These are phyloP conservation scores for Drosophila pandora DNA, from an alignment of 1,140 invertebrate species.

Conservation along the genomic window DNA sequence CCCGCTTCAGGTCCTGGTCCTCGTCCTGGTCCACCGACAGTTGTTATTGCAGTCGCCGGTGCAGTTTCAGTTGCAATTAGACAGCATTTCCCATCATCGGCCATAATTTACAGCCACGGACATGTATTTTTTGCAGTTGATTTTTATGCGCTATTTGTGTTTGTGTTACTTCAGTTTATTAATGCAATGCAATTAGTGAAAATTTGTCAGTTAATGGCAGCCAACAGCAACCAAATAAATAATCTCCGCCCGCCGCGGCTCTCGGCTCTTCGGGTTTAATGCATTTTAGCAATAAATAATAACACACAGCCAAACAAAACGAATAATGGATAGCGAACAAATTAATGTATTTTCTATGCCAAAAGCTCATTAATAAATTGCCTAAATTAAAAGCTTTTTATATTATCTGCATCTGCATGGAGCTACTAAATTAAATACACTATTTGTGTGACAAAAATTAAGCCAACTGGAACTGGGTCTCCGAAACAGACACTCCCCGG, in stretches of 20 bases:
- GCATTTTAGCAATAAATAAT: constrained; percentile 79
- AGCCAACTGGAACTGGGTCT: constrained; percentile 25
- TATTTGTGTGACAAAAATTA: constrained; percentile 36
- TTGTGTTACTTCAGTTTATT: constrained; percentile 65
- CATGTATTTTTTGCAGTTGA: constrained; percentile 33
- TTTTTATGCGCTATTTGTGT: constrained; percentile 27
- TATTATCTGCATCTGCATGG: constrained; percentile 24
- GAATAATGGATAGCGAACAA: constrained; percentile 43
- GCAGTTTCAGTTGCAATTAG: constrained; percentile 60
- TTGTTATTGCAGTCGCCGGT: neutral
- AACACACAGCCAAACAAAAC: constrained; percentile 11
- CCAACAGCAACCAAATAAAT: constrained; percentile 71
- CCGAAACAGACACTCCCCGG: constrained; percentile 11
- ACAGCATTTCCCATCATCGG: constrained; percentile 46
- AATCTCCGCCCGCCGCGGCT: constrained; percentile 29
- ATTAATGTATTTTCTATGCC: constrained; percentile 67
- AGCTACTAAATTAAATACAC: constrained; percentile 36
- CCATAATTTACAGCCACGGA: constrained; percentile 20
- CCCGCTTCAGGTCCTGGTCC: constrained; percentile 7
- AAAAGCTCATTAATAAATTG: constrained; percentile 72
- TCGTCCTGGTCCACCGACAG: neutral
- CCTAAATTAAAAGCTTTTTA: constrained; percentile 70
- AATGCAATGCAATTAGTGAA: constrained; percentile 77
- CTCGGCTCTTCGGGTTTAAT: constrained; percentile 59
- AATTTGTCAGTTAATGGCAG: constrained; percentile 80